phyloP scores from a whole-genome alignment of 2,797 vertebrate genomes.

The Gallirallus australis region DNA sequence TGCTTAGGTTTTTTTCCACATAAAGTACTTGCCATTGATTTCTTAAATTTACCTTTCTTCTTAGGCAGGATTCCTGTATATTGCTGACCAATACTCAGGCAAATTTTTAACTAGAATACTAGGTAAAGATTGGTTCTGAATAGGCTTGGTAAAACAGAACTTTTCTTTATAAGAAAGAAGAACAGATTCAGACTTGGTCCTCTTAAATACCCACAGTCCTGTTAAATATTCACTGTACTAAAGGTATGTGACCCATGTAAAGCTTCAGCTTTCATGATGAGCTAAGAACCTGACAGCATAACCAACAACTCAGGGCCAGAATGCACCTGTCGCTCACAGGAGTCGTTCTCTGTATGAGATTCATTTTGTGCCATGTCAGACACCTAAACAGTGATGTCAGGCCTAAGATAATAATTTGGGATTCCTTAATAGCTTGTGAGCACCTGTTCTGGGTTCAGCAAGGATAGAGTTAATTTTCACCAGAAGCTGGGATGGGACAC shows the following conservation, averaged over 20 bases:
- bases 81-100: background rate
- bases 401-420: background rate
- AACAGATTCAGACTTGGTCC: background rate
- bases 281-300: background rate
- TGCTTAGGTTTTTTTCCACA: rapidly evolving
- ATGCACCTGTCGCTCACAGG: background rate
- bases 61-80: background rate
- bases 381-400: background rate
- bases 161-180: background rate
- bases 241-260: background rate
- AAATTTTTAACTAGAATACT: background rate
- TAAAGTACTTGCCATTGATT: background rate
- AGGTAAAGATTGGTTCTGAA: background rate
- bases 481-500: no score
- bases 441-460: no score
- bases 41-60: background rate
- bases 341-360: background rate
- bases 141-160: background rate
- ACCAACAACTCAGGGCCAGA: background rate
- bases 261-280: background rate
- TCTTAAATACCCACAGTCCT: background rate
- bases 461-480: no score
- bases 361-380: background rate
- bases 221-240: background rate
- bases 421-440: background rate